These are phyloP conservation scores for Coecobrya sp. DNA, from an alignment of 2,888 invertebrate genomes.

Conservation along the genomic window DNA sequence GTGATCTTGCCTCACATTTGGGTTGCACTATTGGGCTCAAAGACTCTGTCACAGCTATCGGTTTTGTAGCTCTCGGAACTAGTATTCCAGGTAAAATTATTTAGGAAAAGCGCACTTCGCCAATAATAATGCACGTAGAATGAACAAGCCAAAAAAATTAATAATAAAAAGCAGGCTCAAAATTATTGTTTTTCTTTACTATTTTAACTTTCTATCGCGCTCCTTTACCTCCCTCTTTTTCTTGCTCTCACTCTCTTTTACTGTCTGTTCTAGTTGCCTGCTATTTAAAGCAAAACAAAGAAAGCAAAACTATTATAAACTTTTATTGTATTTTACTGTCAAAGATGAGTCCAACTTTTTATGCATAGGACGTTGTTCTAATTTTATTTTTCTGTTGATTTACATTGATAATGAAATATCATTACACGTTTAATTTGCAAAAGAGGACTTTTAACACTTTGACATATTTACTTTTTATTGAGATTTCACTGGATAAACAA, in stretches of 20 bases:
- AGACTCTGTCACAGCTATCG: slow-evolving; percentile 99
- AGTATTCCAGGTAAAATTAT: slow-evolving; percentile 95
- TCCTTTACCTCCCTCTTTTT: background rate
- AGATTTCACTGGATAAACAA: background rate
- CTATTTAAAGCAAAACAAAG: slow-evolving; percentile 32
- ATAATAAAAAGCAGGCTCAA: slow-evolving; percentile 15
- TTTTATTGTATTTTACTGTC: background rate
- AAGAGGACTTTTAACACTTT: background rate
- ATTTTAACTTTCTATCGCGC: background rate
- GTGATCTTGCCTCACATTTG: slow-evolving; percentile 98
- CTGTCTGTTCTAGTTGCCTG: slow-evolving; percentile 7
- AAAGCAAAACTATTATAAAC: background rate
- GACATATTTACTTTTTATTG: background rate
- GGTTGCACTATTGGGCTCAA: slow-evolving; percentile 98
- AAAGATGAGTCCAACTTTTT: no score
- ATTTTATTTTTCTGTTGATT: background rate
- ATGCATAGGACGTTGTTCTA: no score
- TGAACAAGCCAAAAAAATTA: slow-evolving; percentile 9
- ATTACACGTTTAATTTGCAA: background rate
- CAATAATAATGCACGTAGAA: background rate
- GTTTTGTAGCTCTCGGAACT: slow-evolving; percentile 99
- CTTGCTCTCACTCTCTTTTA: background rate
- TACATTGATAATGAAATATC: background rate
- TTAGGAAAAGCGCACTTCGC: background rate
- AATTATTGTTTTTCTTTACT: background rate